These are phyloP conservation scores for Podotricha telesiphe DNA, from an alignment of 2,888 invertebrate species.

Conservation along the genomic window DNA sequence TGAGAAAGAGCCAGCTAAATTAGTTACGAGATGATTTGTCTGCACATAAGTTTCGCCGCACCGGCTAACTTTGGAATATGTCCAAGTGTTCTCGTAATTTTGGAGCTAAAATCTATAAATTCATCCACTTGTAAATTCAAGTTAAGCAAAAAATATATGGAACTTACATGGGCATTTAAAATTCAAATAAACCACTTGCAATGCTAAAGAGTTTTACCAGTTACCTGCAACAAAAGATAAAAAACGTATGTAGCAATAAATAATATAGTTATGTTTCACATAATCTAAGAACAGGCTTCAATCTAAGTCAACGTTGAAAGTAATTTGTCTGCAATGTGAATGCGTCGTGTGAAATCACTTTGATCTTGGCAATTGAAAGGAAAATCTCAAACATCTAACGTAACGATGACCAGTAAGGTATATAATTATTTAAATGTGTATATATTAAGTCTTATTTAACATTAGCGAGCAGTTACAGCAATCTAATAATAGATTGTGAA, in stretches of 20 bases:
- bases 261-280: constrained; percentile 15
- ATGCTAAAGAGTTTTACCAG: constrained; percentile 31
- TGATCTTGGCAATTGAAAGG: constrained; percentile 35
- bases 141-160: constrained; percentile 33
- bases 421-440: not conserved
- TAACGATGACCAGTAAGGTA: constrained; percentile 2
- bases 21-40: constrained; percentile 45
- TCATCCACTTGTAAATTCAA: constrained; percentile 35
- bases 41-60: constrained; percentile 45
- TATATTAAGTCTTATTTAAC: not conserved
- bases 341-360: constrained; percentile 39
- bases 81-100: constrained; percentile 58
- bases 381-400: constrained; percentile 25
- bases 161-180: constrained; percentile 40
- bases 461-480: not conserved
- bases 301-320: constrained; percentile 33
- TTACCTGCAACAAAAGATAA: constrained; percentile 47
- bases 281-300: constrained; percentile 23
- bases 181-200: constrained; percentile 37
- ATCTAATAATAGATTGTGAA: not conserved
- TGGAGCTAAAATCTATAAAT: constrained; percentile 47
- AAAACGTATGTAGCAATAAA: constrained; percentile 38
- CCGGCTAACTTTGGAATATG: constrained; percentile 54
- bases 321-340: constrained; percentile 30
- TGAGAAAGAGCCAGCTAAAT: constrained; percentile 2